Evolutionary conservation across 2,797 vertebrate species (phyloP), one percentile per base, ranked within the genome.

Genomic region (Cynopterus sphinx): DNA sequence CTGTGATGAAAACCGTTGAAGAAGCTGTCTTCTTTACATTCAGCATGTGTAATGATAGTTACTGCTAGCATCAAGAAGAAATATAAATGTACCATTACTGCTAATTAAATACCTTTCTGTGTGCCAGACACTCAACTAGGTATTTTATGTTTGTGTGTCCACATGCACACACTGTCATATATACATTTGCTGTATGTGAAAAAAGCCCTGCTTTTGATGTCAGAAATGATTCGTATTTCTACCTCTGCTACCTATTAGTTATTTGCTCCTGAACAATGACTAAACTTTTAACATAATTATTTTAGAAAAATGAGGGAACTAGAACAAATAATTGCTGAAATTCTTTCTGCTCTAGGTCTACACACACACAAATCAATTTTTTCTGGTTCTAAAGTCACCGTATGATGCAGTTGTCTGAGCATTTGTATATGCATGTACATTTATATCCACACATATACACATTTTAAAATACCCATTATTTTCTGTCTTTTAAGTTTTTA

Each of bases 381-480:
- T 87, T 79, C 12, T 77, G 12, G 28, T 57, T 87, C 59, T 46
- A n/a, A 87, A 73, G 63, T 49, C 65, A 51, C 8, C 39, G 9
- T 51, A 22, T 57, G 71, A 31, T 85, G 31, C n/a, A 19, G 2
- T 73, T 59, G 17, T 79, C 75, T 11, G n/a, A 73, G n/a, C 22
- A n/a, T 74, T 77, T 85, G 3, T 68, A 7, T 84, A 21, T 77
- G 5, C 15, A 61, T 51, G 13, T 46, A 49, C 12, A 17, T 26
- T 12, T 65, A 49, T 59, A 9, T 67, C 53, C 39, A 63, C 4
- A 6, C 26, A 81, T n/a, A 28, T 10, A 19, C 15, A 61, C 9
- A 39, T 85, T 91, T 91, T 24, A 33, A 96, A 75, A 49, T 89
- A 55, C 21, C 36, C 68, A 17, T 94, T 73, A 36, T 89, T 89